These are phyloP conservation scores for Cephus pygmeus DNA, from an alignment of 2,888 invertebrate species.

Conservation along the genomic window DNA sequence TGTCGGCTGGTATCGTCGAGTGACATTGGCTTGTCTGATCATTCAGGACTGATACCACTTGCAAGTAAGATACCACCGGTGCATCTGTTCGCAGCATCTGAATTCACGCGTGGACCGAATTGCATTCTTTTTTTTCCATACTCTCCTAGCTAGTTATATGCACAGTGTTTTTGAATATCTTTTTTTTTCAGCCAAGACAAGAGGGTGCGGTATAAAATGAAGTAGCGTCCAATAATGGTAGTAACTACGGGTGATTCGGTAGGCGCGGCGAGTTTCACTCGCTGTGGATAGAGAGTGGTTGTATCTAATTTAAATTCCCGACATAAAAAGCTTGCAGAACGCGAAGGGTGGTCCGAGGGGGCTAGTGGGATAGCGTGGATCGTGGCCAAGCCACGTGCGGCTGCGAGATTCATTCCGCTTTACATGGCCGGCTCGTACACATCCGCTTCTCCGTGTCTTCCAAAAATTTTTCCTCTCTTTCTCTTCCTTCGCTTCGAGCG, in stretches of 20 bases:
- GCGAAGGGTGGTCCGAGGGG: slow-evolving; percentile 30
- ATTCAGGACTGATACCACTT: background rate
- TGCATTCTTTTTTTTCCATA: background rate
- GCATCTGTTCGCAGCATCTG: background rate
- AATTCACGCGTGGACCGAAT: background rate
- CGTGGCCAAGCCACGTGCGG: slow-evolving; percentile 63
- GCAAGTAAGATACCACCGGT: background rate
- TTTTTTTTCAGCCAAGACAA: background rate
- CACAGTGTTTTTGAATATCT: background rate
- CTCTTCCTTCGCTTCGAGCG: slow-evolving; percentile 1
- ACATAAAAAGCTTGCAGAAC: slow-evolving; percentile 58
- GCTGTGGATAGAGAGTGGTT: slow-evolving; percentile 51
- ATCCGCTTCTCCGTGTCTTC: slow-evolving; percentile 40
- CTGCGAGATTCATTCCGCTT: slow-evolving; percentile 63
- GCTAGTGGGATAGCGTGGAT: slow-evolving; percentile 54
- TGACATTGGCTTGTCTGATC: background rate
- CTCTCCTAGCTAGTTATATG: background rate
- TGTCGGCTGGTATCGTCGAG: background rate
- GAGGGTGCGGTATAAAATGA: slow-evolving; percentile 30
- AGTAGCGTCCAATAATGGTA: slow-evolving; percentile 46
- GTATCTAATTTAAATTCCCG: slow-evolving; percentile 64
- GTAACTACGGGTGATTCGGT: slow-evolving; percentile 46
- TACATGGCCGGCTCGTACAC: slow-evolving; percentile 55
- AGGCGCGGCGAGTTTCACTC: slow-evolving; percentile 48
- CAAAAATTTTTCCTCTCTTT: slow-evolving; percentile 32